Percentiles rank a stretch among this genome's conserved stretches.
Evolutionary conservation across 1,140 invertebrate genomes (phyloP).

Genomic region (Trichomalopsis sarcophagae): DNA sequence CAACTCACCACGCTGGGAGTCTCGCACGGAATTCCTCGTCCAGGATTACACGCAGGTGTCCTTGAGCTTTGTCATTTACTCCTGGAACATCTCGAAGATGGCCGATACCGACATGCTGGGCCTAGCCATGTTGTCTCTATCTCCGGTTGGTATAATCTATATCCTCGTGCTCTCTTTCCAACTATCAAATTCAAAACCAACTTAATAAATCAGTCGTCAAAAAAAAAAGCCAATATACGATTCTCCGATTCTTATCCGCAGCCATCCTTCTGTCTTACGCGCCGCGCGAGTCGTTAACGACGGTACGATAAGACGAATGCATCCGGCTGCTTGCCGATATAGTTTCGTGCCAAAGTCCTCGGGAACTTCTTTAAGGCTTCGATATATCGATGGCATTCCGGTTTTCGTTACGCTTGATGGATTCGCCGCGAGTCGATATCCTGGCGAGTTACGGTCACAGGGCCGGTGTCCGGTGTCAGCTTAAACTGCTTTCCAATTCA

Average conservation of each 20-base stretch:
- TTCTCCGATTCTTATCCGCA: too few relatives aligned
- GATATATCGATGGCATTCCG: constrained; percentile 21
- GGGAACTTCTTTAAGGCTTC: not conserved
- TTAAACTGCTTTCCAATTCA: constrained; percentile 18
- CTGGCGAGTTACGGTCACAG: not conserved
- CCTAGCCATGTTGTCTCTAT: constrained; percentile 66
- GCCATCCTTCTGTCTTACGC: too few relatives aligned
- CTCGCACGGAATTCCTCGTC: constrained; percentile 76
- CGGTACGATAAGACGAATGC: too few relatives aligned
- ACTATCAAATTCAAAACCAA: too few relatives aligned
- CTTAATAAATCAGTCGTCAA: too few relatives aligned
- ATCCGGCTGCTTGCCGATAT: not conserved
- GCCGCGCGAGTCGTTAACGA: too few relatives aligned
- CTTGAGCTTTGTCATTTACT: constrained; percentile 71
- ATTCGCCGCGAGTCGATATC: not conserved
- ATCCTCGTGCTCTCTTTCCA: too few relatives aligned
- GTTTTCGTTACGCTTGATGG: constrained; percentile 25
- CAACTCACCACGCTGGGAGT: constrained; percentile 75
- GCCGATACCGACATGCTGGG: constrained; percentile 72
- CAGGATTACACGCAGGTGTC: constrained; percentile 75
- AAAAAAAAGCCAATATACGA: too few relatives aligned
- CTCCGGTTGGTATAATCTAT: constrained; percentile 59
- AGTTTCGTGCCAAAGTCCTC: not conserved
- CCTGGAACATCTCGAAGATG: constrained; percentile 70
- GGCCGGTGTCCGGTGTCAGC: constrained; percentile 22